Conservation (phyloP, 2,888 invertebrate genomes). For the Cheilosia scutellata region DNA sequence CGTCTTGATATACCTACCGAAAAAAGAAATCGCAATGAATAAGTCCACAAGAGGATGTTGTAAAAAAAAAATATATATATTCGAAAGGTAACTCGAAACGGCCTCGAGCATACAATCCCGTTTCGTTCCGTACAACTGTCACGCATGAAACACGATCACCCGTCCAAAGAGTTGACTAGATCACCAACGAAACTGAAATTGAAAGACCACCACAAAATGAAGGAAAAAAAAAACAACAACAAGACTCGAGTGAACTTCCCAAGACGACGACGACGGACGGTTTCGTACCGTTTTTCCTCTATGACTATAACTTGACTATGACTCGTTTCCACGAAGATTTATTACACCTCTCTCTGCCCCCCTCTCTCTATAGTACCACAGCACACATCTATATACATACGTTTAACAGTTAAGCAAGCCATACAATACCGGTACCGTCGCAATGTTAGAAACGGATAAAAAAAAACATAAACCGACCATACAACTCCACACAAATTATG, state of each 20-base stretch:
- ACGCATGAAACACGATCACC: slow-evolving; percentile 65
- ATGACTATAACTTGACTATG: neutral
- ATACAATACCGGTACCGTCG: slow-evolving; percentile 59
- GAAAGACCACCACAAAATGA: slow-evolving; percentile 49
- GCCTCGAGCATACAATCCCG: slow-evolving; percentile 59
- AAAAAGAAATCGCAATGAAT: slow-evolving; percentile 47
- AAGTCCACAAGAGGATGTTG: neutral
- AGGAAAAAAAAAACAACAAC: slow-evolving; percentile 31
- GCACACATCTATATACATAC: slow-evolving; percentile 29
- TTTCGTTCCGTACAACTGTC: slow-evolving; percentile 58
- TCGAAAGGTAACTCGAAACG: slow-evolving; percentile 65
- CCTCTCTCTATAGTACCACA: slow-evolving; percentile 27
- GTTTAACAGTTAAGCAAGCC: slow-evolving; percentile 62
- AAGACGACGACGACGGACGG: slow-evolving; percentile 25
- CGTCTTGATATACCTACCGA: neutral
- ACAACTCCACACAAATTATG: slow-evolving; percentile 61
- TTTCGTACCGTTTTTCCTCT: slow-evolving; percentile 51
- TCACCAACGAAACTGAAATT: slow-evolving; percentile 66
- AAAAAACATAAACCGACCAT: slow-evolving; percentile 54
- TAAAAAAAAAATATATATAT: slow-evolving; percentile 32
- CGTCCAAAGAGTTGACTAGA: slow-evolving; percentile 60
- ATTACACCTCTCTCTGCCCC: slow-evolving; percentile 46
- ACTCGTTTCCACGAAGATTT: slow-evolving; percentile 64
- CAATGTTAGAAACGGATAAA: slow-evolving; percentile 15
- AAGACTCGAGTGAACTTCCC: slow-evolving; percentile 44